These are phyloP conservation scores for Anastrepha ludens DNA, from an alignment of 1,140 invertebrate species.

Conservation along the genomic window DNA sequence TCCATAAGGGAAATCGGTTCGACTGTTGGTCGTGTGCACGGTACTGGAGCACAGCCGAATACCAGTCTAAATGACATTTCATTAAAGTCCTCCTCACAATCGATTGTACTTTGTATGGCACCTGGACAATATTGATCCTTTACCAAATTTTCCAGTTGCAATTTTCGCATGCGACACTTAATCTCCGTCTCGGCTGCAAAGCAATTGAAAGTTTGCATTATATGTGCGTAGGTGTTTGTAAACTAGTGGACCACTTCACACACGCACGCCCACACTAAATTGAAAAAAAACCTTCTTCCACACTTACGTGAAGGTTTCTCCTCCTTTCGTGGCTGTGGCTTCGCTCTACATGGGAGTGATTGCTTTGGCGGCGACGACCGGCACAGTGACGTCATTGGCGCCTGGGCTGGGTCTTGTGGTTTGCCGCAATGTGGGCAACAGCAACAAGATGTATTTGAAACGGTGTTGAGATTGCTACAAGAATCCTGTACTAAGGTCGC, in stretches of 20 bases:
- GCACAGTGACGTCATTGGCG: not conserved
- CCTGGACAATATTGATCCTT: constrained; percentile 63
- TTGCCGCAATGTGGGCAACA: constrained; percentile 41
- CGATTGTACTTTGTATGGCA: constrained; percentile 62
- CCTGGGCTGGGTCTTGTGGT: constrained; percentile 17
- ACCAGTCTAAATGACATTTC: constrained; percentile 61
- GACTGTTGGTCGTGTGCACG: constrained; percentile 59
- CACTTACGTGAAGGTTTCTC: constrained; percentile 24
- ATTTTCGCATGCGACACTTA: constrained; percentile 47
- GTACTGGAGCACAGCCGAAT: constrained; percentile 56
- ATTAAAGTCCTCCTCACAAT: constrained; percentile 64
- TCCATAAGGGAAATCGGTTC: constrained; percentile 68
- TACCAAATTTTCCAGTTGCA: constrained; percentile 60
- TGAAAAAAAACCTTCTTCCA: not conserved
- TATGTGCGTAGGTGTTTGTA: not conserved
- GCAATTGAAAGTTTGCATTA: not conserved
- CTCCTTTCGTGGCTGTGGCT: constrained; percentile 20
- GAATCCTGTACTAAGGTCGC: not conserved
- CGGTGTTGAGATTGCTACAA: not conserved
- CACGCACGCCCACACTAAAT: not conserved
- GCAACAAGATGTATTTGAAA: constrained; percentile 22
- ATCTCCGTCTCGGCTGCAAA: constrained; percentile 33
- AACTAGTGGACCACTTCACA: not conserved
- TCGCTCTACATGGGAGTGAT: not conserved
- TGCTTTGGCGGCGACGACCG: not conserved